These are phyloP conservation scores for Apodemia zela DNA, from an alignment of 2,888 invertebrate species.

Conservation along the genomic window DNA sequence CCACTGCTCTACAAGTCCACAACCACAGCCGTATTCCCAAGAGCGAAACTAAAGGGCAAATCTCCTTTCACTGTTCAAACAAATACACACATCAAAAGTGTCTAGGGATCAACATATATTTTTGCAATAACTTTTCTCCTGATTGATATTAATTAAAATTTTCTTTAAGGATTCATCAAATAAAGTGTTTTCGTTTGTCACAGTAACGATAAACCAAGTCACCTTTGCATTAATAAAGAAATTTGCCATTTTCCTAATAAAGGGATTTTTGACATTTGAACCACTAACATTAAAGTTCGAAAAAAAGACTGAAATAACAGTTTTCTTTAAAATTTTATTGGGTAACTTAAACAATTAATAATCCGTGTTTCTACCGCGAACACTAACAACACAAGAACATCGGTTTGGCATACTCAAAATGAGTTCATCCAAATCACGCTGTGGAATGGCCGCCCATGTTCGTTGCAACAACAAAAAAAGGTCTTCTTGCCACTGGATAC, in stretches of 20 bases:
- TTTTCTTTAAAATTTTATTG: slow-evolving; percentile 22
- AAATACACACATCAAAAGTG: too few species aligned
- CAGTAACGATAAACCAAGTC: slow-evolving; percentile 22
- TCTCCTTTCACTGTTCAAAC: too few species aligned
- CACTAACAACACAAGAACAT: slow-evolving; percentile 15
- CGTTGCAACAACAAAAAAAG: slow-evolving; percentile 19
- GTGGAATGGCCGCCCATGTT: slow-evolving; percentile 19
- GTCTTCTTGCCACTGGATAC: slow-evolving; percentile 17
- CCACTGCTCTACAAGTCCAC: too few species aligned
- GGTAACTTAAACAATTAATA: slow-evolving; percentile 23
- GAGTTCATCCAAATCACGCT: background rate
- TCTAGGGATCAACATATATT: slow-evolving; percentile 20
- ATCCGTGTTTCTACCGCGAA: slow-evolving; percentile 22
- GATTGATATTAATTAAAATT: slow-evolving; percentile 19
- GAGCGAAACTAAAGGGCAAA: too few species aligned
- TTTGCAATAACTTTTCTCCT: slow-evolving; percentile 21
- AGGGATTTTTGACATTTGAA: slow-evolving; percentile 18
- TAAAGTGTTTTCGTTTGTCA: slow-evolving; percentile 22
- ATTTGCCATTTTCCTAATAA: slow-evolving; percentile 22
- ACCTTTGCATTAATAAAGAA: slow-evolving; percentile 22
- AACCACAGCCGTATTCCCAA: too few species aligned
- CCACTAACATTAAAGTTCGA: slow-evolving; percentile 12
- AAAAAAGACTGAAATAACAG: slow-evolving; percentile 21
- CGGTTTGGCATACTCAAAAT: slow-evolving; percentile 1
- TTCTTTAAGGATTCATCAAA: slow-evolving; percentile 17